Evolutionary conservation across 2,797 vertebrate species (phyloP).

Genomic region (Antrozous pallidus): DNA sequence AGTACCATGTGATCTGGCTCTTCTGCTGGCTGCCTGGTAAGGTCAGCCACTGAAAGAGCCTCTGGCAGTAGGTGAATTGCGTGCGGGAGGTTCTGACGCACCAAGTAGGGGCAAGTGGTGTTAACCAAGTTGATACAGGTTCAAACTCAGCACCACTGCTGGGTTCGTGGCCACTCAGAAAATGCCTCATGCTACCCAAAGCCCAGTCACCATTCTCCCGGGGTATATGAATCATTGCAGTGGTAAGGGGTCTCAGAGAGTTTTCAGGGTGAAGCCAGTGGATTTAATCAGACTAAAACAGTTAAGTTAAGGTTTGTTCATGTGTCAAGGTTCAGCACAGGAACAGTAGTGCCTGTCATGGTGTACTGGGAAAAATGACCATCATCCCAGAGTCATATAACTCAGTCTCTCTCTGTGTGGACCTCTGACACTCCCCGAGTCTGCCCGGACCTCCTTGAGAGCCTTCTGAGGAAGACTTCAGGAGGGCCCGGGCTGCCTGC

Average conservation of each 20-base stretch:
- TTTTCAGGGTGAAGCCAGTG: not conserved
- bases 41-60: not conserved
- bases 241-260: not conserved
- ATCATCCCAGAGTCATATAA: not conserved
- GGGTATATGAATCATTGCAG: not conserved
- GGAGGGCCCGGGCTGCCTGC: not conserved
- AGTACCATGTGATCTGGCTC: not conserved
- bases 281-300: not conserved
- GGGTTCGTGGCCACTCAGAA: not conserved
- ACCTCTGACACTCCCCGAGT: not conserved
- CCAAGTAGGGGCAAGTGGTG: not conserved
- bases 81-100: not conserved
- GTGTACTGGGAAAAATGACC: not conserved
- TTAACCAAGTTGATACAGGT: not conserved
- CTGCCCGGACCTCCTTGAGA: not conserved
- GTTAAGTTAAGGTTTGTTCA: not conserved
- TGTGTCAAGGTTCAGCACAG: not conserved
- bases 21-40: not conserved
- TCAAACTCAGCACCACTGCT: not conserved
- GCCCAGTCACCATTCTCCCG: not conserved
- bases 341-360: not conserved
- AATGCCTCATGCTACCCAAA: not conserved
- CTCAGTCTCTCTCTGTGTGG: not conserved
- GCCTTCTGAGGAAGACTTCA: not conserved
- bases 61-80: not conserved